Evolutionary conservation across 1,140 invertebrate species (phyloP).

Genomic region (Heterodera carotae): DNA sequence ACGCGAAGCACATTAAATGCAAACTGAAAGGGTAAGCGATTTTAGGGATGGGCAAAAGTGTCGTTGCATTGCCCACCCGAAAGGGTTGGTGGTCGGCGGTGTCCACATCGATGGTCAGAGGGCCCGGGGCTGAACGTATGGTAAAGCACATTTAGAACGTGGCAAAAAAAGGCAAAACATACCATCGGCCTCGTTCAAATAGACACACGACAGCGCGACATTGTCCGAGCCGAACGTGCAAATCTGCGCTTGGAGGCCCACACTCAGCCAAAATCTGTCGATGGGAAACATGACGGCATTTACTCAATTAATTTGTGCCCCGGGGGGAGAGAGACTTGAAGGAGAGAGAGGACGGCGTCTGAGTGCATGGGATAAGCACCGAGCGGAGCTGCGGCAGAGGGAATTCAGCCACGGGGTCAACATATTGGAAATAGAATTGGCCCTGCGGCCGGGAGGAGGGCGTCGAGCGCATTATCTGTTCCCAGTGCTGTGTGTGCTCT

Average conservation of each 20-base stretch:
- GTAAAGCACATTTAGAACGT: neutral
- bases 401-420: conserved; percentile 53
- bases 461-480: conserved; percentile 39
- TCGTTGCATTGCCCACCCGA: conserved; percentile 35
- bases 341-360: conserved; percentile 43
- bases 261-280: conserved; percentile 53
- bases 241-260: conserved; percentile 51
- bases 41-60: neutral
- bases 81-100: conserved; percentile 51
- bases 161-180: neutral
- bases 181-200: conserved; percentile 44
- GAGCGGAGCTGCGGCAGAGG: conserved; percentile 45
- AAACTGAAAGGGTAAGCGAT: conserved; percentile 32
- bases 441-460: conserved; percentile 37
- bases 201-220: conserved; percentile 46
- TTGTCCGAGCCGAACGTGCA: conserved; percentile 49
- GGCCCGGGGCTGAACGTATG: conserved; percentile 34
- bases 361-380: conserved; percentile 50
- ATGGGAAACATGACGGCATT: conserved; percentile 18
- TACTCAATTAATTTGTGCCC: neutral
- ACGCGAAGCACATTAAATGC: conserved; percentile 49
- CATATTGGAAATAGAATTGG: conserved; percentile 52
- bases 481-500: conserved; percentile 32
- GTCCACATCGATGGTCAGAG: conserved; percentile 46
- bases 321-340: conserved; percentile 39